Conservation (phyloP, 2,888 invertebrate genomes). For the Diadromus collaris region DNA sequence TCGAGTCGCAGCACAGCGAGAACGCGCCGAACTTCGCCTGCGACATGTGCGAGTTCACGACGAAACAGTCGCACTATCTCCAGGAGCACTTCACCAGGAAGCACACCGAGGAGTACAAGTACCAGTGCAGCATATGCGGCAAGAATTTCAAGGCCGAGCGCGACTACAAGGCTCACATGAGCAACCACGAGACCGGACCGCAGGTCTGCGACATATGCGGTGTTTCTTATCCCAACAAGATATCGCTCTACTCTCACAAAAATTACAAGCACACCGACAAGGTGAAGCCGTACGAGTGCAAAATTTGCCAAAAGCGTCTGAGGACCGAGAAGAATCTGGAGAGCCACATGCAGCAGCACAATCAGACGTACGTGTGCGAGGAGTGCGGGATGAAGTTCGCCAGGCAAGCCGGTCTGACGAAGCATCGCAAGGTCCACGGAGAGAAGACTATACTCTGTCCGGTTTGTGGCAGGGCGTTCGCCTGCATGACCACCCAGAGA, state of each 20-base stretch:
- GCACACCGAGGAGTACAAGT: conserved; percentile 61
- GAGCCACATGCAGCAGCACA: conserved; percentile 60
- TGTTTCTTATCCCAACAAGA: conserved; percentile 62
- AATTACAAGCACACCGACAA: conserved; percentile 64
- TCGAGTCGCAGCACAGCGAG: conserved; percentile 59
- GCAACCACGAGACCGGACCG: conserved; percentile 59
- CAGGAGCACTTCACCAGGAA: conserved; percentile 58
- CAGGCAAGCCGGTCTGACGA: conserved; percentile 49
- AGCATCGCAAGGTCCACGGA: conserved; percentile 55
- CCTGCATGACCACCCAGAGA: conserved; percentile 56
- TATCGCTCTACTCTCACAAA: conserved; percentile 60
- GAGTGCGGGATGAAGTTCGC: conserved; percentile 57
- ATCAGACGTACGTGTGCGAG: conserved; percentile 63
- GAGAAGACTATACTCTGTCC: conserved; percentile 56
- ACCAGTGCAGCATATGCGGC: conserved; percentile 60
- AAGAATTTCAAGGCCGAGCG: conserved; percentile 60
- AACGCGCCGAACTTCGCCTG: conserved; percentile 59
- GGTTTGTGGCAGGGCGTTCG: conserved; percentile 51
- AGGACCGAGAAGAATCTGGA: conserved; percentile 52
- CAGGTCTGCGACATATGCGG: conserved; percentile 64
- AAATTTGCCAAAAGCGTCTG: conserved; percentile 56
- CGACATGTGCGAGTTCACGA: conserved; percentile 60
- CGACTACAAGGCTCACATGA: conserved; percentile 61
- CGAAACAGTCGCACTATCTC: conserved; percentile 52
- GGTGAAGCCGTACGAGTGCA: conserved; percentile 57